phyloP scores from a whole-genome alignment of 2,888 invertebrate species.

The Rhingia campestris region DNA sequence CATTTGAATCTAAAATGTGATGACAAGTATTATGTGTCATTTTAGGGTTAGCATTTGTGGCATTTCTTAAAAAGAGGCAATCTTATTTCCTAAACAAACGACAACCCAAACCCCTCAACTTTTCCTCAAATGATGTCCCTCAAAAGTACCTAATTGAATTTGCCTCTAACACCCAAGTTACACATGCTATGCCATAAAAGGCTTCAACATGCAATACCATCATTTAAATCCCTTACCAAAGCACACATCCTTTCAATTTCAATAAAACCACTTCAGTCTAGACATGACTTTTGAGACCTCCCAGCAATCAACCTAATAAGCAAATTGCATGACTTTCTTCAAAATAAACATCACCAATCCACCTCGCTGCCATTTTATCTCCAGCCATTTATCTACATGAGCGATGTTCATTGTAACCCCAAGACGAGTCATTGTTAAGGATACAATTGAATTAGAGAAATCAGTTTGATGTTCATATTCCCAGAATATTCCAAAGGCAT shows the following conservation, averaged over 20 bases:
- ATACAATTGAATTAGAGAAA: constrained; percentile 30
- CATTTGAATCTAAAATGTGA: too few relatives aligned
- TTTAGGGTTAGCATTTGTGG: too few relatives aligned
- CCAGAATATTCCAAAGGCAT: background rate
- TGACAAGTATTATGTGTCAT: too few relatives aligned
- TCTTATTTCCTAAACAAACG: too few relatives aligned
- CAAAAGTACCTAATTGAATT: too few relatives aligned
- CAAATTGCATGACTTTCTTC: constrained; percentile 47
- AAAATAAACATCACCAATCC: background rate
- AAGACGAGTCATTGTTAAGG: constrained; percentile 4
- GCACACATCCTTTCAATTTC: background rate
- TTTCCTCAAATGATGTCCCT: too few relatives aligned
- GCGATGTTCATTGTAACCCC: constrained; percentile 6
- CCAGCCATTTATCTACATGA: constrained; percentile 2
- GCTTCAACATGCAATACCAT: background rate
- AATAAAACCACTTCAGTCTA: background rate
- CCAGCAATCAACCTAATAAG: constrained; percentile 32
- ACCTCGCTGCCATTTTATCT: constrained; percentile 8
- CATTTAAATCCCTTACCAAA: background rate
- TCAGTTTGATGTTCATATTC: constrained; percentile 5
- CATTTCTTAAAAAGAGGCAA: too few relatives aligned
- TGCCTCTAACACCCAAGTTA: too few relatives aligned
- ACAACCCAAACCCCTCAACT: too few relatives aligned
- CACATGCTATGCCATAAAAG: too few relatives aligned
- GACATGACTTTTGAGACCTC: background rate